phyloP scores from a whole-genome alignment of 2,113 vertebrate genomes.

The Psilopogon haemacephalus region DNA sequence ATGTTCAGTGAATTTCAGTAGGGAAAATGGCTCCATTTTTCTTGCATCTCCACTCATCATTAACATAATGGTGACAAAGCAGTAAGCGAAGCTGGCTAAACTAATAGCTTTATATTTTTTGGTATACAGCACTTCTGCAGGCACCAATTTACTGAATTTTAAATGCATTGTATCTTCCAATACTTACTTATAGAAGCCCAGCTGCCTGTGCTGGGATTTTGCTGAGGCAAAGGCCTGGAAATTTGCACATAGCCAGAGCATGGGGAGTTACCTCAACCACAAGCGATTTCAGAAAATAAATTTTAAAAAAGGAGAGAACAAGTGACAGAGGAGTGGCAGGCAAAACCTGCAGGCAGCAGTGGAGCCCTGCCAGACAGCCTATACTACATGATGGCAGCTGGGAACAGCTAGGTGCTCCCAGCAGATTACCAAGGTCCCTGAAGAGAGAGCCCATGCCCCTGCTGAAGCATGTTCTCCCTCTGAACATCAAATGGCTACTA shows the following conservation, averaged over 20 bases:
- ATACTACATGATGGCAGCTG: accelerated
- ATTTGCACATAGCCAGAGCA: background rate
- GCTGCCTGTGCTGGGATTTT: background rate
- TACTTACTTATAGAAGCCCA: background rate
- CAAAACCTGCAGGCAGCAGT: background rate
- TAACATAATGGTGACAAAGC: background rate
- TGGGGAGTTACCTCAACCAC: background rate
- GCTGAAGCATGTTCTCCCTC: background rate
- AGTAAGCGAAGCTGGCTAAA: background rate
- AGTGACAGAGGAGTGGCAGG: background rate
- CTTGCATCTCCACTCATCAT: background rate
- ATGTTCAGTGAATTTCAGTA: background rate
- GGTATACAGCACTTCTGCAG: background rate
- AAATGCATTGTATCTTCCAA: background rate
- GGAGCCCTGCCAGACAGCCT: background rate
- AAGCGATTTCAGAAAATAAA: background rate
- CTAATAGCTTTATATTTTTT: background rate
- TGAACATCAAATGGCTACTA: background rate
- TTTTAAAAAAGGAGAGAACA: accelerated
- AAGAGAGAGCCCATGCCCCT: accelerated
- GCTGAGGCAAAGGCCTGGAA: background rate
- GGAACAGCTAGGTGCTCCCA: background rate
- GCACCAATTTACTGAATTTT: background rate
- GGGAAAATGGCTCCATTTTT: background rate
- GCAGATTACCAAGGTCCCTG: background rate